Conservation (phyloP, 2,797 vertebrate genomes). For the Naso thynnoides region DNA sequence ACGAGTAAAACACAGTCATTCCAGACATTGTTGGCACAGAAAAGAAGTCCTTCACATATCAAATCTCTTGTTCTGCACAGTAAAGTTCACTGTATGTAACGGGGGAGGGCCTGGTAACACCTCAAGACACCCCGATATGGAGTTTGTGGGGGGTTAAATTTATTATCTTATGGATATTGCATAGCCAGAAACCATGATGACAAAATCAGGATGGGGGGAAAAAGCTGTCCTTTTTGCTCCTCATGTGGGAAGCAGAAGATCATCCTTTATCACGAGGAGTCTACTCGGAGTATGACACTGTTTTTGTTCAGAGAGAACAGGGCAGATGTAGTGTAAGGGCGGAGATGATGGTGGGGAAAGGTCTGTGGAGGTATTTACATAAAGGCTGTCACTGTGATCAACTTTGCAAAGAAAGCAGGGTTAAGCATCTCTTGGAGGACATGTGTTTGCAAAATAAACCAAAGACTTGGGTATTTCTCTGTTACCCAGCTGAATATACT, state of each 20-base stretch:
- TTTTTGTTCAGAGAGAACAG: constrained; percentile 60
- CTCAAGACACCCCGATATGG: constrained; percentile 49
- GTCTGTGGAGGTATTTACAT: constrained; percentile 74
- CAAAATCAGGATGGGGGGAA: constrained; percentile 48
- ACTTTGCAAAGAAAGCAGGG: constrained; percentile 60
- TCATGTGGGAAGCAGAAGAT: constrained; percentile 39
- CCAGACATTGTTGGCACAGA: constrained; percentile 81
- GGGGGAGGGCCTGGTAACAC: constrained; percentile 53
- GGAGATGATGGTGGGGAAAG: constrained; percentile 35
- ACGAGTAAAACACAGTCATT: constrained; percentile 78
- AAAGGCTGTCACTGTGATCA: constrained; percentile 67
- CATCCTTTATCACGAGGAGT: constrained; percentile 34
- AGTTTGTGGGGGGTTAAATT: constrained; percentile 48
- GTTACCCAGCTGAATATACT: constrained; percentile 57
- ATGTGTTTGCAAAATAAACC: constrained; percentile 54
- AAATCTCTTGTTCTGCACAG: constrained; percentile 75
- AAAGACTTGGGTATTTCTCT: constrained; percentile 49
- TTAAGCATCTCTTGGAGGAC: constrained; percentile 54
- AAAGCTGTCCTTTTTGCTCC: constrained; percentile 36
- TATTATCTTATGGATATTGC: constrained; percentile 81
- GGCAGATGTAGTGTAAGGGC: constrained; percentile 65
- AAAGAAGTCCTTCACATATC: constrained; percentile 77
- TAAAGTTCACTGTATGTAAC: constrained; percentile 66
- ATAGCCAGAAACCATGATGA: constrained; percentile 86
- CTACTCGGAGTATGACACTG: constrained; percentile 37